A percentile compares a stretch with the other conserved stretches of the same genome.
These are phyloP conservation scores for Hesperophylax magnus DNA, from an alignment of 1,140 invertebrate species.

Conservation along the genomic window DNA sequence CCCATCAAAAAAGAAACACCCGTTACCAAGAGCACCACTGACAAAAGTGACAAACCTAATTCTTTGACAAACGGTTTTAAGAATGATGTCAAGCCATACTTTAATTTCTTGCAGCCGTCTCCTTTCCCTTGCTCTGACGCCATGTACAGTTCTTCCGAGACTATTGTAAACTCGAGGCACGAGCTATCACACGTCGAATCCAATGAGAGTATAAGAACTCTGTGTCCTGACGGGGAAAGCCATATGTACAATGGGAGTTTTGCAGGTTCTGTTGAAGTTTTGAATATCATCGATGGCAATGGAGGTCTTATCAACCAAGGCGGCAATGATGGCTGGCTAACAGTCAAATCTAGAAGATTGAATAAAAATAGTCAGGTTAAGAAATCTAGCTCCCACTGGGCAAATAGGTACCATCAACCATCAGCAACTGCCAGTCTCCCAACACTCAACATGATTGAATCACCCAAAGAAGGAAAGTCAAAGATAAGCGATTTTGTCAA, in stretches of 20 bases:
- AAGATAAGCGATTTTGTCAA: conserved; percentile 60
- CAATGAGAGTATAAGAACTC: conserved; percentile 68
- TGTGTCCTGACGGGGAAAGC: conserved; percentile 65
- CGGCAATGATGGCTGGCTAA: conserved; percentile 77
- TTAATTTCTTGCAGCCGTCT: conserved; percentile 30
- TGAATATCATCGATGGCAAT: conserved; percentile 65
- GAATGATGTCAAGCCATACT: conserved; percentile 30
- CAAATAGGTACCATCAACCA: conserved; percentile 77
- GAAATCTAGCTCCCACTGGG: conserved; percentile 74
- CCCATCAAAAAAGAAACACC: conserved; percentile 42
- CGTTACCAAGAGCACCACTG: conserved; percentile 21
- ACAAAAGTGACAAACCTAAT: conserved; percentile 32
- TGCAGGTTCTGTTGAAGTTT: conserved; percentile 72
- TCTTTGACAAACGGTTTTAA: not conserved
- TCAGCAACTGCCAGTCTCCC: conserved; percentile 78
- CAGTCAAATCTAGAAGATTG: conserved; percentile 74
- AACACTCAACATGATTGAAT: conserved; percentile 73
- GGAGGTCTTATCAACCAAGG: conserved; percentile 71
- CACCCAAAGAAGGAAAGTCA: conserved; percentile 66
- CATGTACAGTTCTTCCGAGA: conserved; percentile 70
- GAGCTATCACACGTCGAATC: conserved; percentile 68
- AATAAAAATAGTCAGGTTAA: conserved; percentile 62
- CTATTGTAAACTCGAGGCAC: conserved; percentile 68
- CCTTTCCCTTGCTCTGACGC: conserved; percentile 50
- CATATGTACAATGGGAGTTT: conserved; percentile 69